Evolutionary conservation across 2,888 invertebrate species (phyloP).

Genomic region (Nudaria mundana): DNA sequence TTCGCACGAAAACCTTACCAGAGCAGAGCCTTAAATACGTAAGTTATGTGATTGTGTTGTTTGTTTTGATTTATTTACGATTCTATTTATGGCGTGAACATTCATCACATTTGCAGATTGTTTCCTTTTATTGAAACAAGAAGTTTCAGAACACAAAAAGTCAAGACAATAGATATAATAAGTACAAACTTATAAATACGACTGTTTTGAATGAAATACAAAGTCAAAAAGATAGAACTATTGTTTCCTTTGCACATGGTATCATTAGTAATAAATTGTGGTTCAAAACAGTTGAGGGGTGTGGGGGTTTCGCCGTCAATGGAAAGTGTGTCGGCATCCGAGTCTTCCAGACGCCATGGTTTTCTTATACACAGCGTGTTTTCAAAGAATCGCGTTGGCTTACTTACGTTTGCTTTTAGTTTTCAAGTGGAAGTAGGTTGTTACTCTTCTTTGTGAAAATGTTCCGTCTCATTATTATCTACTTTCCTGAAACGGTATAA

Average conservation of each 20-base stretch:
- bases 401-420: slow-evolving; percentile 16
- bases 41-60: not conserved
- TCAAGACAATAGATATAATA: too few relatives aligned
- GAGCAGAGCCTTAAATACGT: not conserved
- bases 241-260: slow-evolving; percentile 28
- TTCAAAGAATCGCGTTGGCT: slow-evolving; percentile 22
- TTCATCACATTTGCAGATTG: not conserved
- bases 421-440: slow-evolving; percentile 14
- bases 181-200: slow-evolving; percentile 1
- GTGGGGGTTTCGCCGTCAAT: slow-evolving; percentile 63
- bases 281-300: slow-evolving; percentile 33
- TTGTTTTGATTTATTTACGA: not conserved
- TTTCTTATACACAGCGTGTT: slow-evolving; percentile 31
- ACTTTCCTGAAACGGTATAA: not conserved
- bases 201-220: too few relatives aligned
- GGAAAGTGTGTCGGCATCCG: slow-evolving; percentile 71
- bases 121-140: not conserved
- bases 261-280: slow-evolving; percentile 38
- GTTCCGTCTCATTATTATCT: slow-evolving; percentile 5
- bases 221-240: slow-evolving; percentile 17
- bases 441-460: slow-evolving; percentile 13
- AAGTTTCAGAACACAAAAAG: not conserved
- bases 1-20: not conserved
- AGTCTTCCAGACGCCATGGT: slow-evolving; percentile 68
- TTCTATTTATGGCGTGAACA: not conserved